Evolutionary conservation across 2,797 vertebrate species (phyloP).

Genomic region (Lutjanus argentimaculatus): DNA sequence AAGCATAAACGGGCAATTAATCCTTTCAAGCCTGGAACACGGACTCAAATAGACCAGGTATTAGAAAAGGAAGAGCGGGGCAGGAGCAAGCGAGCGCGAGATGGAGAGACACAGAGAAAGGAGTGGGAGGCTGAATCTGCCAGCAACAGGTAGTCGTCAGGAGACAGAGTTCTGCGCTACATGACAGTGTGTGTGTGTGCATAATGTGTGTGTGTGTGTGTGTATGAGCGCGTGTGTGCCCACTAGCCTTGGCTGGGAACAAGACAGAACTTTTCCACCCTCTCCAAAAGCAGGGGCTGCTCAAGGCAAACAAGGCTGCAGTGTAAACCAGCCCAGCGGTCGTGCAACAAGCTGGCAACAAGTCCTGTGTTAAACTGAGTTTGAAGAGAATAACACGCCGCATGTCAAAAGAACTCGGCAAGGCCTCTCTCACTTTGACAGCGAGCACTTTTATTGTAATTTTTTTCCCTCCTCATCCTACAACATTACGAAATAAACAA

Average conservation of each 20-base stretch:
- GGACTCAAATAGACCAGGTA: slow-evolving; percentile 83
- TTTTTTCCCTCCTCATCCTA: slow-evolving; percentile 24
- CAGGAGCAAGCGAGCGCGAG: slow-evolving; percentile 24
- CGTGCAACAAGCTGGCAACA: slow-evolving; percentile 53
- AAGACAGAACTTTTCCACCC: slow-evolving; percentile 68
- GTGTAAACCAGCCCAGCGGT: slow-evolving; percentile 38
- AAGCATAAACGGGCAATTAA: slow-evolving; percentile 88
- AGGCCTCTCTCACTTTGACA: slow-evolving; percentile 32
- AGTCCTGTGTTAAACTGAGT: slow-evolving; percentile 30
- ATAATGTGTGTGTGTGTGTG: slow-evolving; percentile 25
- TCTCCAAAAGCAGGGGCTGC: slow-evolving; percentile 49
- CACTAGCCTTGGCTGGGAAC: slow-evolving; percentile 55
- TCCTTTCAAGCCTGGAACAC: slow-evolving; percentile 84
- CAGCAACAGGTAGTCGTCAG: slow-evolving; percentile 88
- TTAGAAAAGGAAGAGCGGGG: slow-evolving; percentile 66
- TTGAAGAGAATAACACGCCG: slow-evolving; percentile 40
- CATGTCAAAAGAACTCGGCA: slow-evolving; percentile 31
- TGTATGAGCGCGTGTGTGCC: slow-evolving; percentile 37
- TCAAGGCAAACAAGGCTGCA: slow-evolving; percentile 61
- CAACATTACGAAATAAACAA: slow-evolving; percentile 60
- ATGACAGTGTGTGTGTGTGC: slow-evolving; percentile 30
- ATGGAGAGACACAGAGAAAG: slow-evolving; percentile 45
- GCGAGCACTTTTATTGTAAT: slow-evolving; percentile 32
- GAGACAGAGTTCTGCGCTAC: slow-evolving; percentile 74
- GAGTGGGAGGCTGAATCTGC: slow-evolving; percentile 69